Percentiles rank a stretch among this genome's conserved stretches.
Conservation (phyloP, 2,888 invertebrate species). For the Eupithecia subfuscata region DNA sequence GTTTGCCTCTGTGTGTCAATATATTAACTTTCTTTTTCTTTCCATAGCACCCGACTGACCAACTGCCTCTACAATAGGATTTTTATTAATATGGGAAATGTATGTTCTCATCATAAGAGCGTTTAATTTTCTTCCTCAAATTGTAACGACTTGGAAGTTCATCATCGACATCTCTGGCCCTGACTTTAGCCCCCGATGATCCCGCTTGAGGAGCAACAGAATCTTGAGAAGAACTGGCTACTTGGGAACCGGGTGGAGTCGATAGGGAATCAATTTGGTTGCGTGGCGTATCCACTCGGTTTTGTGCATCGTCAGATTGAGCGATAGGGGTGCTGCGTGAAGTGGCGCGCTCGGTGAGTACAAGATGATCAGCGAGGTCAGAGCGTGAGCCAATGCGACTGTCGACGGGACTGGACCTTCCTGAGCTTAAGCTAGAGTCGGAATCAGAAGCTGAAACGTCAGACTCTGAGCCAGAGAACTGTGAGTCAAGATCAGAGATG, state of each 20-base stretch:
- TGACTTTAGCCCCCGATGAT: neutral
- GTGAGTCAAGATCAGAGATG: neutral
- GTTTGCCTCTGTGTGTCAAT: too few relatives aligned
- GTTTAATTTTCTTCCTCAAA: neutral
- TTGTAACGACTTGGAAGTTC: neutral
- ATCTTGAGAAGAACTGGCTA: neutral
- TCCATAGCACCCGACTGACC: too few relatives aligned
- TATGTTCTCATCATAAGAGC: neutral
- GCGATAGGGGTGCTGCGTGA: too few relatives aligned
- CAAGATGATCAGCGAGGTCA: neutral
- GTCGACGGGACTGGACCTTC: neutral
- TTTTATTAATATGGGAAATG: neutral
- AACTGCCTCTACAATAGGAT: neutral
- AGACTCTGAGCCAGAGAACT: neutral
- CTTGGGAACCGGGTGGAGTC: neutral
- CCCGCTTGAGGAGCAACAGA: neutral
- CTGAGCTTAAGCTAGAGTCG: neutral
- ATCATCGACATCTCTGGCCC: neutral
- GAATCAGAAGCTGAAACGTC: neutral
- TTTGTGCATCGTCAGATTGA: neutral
- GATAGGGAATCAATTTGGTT: neutral
- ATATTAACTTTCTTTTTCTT: too few relatives aligned
- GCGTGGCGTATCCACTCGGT: neutral
- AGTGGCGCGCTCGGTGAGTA: neutral
- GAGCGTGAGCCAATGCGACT: neutral